Evolutionary conservation across 2,888 invertebrate genomes (phyloP).

Genomic region (Pomacea canaliculata): DNA sequence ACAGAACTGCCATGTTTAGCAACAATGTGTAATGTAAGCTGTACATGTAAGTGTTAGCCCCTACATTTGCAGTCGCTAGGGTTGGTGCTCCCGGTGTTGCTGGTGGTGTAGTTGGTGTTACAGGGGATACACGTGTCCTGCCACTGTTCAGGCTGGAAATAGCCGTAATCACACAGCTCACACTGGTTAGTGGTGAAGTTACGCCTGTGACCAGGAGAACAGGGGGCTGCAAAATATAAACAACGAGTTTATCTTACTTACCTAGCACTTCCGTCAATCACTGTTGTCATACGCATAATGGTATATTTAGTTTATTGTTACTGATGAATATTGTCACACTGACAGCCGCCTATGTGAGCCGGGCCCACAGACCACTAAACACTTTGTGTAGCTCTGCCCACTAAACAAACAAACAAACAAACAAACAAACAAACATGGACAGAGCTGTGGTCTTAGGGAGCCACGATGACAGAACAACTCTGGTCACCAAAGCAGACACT

Average conservation of each 20-base stretch:
- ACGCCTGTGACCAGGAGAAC: conserved; percentile 65
- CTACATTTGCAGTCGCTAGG: neutral
- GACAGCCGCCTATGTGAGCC: too few relatives aligned
- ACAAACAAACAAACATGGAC: too few relatives aligned
- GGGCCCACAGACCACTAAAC: neutral
- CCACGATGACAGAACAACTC: too few relatives aligned
- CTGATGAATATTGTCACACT: too few relatives aligned
- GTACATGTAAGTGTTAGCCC: neutral
- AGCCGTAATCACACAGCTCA: conserved; percentile 76
- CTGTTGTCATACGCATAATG: too few relatives aligned
- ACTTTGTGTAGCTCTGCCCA: neutral
- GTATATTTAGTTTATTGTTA: too few relatives aligned
- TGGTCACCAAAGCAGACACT: too few relatives aligned
- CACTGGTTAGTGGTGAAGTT: conserved; percentile 73
- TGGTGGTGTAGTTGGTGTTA: conserved; percentile 27
- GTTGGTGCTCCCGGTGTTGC: conserved; percentile 3
- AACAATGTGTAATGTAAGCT: neutral
- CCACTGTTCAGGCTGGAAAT: conserved; percentile 54
- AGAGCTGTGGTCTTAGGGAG: too few relatives aligned
- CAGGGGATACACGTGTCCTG: conserved; percentile 84
- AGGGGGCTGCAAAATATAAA: conserved; percentile 36
- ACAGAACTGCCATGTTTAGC: conserved; percentile 1
- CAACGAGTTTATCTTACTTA: too few relatives aligned
- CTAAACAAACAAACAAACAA: too few relatives aligned
- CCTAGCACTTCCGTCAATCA: too few relatives aligned